Conservation (phyloP, 2,888 invertebrate species). For the Limnephilus lunatus region DNA sequence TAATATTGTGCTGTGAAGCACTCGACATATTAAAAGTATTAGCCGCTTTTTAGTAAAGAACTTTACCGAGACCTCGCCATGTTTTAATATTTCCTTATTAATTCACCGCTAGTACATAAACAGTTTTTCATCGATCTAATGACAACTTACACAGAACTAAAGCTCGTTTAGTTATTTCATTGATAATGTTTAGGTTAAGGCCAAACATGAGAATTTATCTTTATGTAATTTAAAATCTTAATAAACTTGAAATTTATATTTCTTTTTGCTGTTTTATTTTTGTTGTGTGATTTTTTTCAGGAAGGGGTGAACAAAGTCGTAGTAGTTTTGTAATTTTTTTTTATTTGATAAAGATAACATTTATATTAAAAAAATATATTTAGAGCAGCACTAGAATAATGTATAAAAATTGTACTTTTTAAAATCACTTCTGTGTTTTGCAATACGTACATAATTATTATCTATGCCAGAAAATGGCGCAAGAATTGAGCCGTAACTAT, state of each 20-base stretch:
- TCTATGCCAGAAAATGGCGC: neutral
- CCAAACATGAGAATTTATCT: neutral
- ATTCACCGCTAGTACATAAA: neutral
- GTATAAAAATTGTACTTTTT: no score
- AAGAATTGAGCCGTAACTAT: neutral
- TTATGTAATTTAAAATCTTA: constrained; percentile 66
- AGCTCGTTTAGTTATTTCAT: neutral
- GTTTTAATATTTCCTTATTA: neutral
- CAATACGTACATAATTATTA: neutral
- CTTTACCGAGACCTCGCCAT: neutral
- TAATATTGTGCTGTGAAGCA: neutral
- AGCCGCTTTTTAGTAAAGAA: neutral
- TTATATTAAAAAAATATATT: no score
- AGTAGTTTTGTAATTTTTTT: neutral
- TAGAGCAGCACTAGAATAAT: no score
- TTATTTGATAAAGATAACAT: neutral
- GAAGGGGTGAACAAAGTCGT: neutral
- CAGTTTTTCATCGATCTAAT: neutral
- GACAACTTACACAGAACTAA: constrained; percentile 5
- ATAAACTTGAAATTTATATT: constrained; percentile 66
- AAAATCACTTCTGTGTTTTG: no score
- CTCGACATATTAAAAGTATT: neutral
- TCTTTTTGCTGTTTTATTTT: constrained; percentile 12
- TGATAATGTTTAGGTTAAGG: constrained; percentile 5
- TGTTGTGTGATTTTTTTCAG: neutral